A percentile compares a stretch with the other conserved stretches of the same genome.
Conservation (phyloP, 2,888 invertebrate species). For the Hyppa rectilinea region DNA sequence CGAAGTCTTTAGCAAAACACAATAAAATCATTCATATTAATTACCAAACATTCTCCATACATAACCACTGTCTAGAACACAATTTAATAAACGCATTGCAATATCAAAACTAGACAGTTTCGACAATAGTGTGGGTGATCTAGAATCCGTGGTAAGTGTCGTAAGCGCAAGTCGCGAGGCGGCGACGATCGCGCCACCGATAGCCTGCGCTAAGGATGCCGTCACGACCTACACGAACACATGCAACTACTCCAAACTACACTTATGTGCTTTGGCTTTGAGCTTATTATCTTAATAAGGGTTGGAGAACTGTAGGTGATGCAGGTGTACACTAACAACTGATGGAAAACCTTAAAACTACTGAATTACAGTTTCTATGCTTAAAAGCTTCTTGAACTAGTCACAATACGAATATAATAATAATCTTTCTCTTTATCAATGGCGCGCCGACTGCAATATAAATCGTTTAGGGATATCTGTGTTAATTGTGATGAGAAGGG, state of each 20-base stretch:
- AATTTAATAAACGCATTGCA: constrained; percentile 49
- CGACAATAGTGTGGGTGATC: constrained; percentile 60
- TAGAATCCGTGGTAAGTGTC: constrained; percentile 63
- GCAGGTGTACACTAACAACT: neutral
- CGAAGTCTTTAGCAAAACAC: neutral
- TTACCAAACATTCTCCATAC: constrained; percentile 3
- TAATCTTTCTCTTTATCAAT: neutral
- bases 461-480: no score
- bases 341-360: neutral
- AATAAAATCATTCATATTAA: neutral
- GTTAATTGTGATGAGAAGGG: no score
- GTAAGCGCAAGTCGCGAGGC: constrained; percentile 58
- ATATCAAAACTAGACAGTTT: constrained; percentile 52
- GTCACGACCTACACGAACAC: constrained; percentile 69
- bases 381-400: neutral
- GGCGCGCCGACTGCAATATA: neutral
- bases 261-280: constrained; percentile 24
- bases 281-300: constrained; percentile 37
- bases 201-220: constrained; percentile 62
- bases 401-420: neutral
- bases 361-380: neutral
- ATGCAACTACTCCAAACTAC: constrained; percentile 36
- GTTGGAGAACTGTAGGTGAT: neutral
- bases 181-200: constrained; percentile 69
- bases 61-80: neutral